Evolutionary conservation across 2,888 invertebrate species (phyloP).

Genomic region (Polydesmus complanatus): DNA sequence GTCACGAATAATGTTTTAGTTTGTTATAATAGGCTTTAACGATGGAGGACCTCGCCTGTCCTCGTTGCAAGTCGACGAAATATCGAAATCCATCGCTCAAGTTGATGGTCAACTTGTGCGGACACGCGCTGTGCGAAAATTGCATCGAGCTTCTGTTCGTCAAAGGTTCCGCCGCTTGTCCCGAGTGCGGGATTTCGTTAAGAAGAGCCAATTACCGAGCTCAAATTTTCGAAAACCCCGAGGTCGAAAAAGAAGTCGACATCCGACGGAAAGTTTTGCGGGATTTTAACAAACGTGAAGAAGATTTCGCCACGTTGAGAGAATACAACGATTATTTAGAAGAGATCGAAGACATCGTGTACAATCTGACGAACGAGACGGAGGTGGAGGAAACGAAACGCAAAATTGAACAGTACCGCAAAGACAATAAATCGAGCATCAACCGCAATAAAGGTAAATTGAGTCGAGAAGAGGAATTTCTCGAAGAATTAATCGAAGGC

Average conservation of each 20-base stretch:
- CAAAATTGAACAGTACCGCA: slow-evolving; percentile 77
- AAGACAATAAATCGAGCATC: slow-evolving; percentile 51
- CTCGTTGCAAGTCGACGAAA: slow-evolving; percentile 48
- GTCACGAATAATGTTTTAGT: no score
- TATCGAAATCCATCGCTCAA: slow-evolving; percentile 92
- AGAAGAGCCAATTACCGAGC: slow-evolving; percentile 80
- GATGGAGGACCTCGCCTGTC: slow-evolving; percentile 40
- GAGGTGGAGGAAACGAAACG: slow-evolving; percentile 79
- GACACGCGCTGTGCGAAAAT: slow-evolving; percentile 92
- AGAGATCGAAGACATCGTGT: slow-evolving; percentile 81
- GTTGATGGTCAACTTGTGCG: slow-evolving; percentile 95
- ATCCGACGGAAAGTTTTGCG: slow-evolving; percentile 73
- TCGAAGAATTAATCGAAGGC: slow-evolving; percentile 64
- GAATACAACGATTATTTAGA: slow-evolving; percentile 96
- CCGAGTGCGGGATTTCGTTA: slow-evolving; percentile 78
- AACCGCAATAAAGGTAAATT: slow-evolving; percentile 42
- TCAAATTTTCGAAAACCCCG: slow-evolving; percentile 90
- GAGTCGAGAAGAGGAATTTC: slow-evolving; percentile 62
- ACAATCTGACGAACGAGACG: slow-evolving; percentile 75
- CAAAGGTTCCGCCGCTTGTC: slow-evolving; percentile 91
- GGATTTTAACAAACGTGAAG: slow-evolving; percentile 89
- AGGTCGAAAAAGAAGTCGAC: slow-evolving; percentile 94
- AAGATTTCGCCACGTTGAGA: slow-evolving; percentile 66
- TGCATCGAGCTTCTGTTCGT: slow-evolving; percentile 92
- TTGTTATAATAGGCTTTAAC: not conserved